Conservation (phyloP, 53 echinoderm and acorn worm genomes). For the Echinarachnius parma region DNA sequence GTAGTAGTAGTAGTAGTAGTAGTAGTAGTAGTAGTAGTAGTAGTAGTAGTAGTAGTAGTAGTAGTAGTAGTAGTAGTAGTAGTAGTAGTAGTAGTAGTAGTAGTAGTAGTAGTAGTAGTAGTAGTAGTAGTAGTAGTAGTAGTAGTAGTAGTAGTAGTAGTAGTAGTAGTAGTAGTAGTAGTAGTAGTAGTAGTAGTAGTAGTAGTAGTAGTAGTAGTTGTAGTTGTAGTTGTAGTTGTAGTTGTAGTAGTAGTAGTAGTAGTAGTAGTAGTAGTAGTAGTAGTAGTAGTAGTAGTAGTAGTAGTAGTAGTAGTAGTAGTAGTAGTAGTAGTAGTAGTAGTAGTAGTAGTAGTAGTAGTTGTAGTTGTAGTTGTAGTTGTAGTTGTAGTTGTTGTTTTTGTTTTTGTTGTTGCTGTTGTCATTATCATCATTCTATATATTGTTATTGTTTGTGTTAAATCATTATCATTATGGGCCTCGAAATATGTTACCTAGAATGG, state of each 20-base stretch:
- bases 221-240: slow-evolving; percentile 11
- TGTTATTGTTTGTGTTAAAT: no score
- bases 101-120: slow-evolving; percentile 9
- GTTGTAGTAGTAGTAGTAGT: neutral
- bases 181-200: neutral
- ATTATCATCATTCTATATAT: no score
- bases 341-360: no score
- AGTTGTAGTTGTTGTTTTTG: no score
- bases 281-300: slow-evolving; percentile 1
- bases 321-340: no score
- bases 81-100: slow-evolving; percentile 10
- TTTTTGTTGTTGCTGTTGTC: no score
- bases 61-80: neutral
- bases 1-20: no score
- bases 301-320: neutral
- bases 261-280: neutral
- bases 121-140: neutral
- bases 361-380: no score
- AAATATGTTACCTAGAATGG: no score
- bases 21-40: no score
- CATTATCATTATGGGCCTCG: no score
- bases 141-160: neutral
- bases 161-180: neutral
- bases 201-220: slow-evolving; percentile 3
- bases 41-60: neutral